These are phyloP conservation scores for Saturnia pavonia DNA, from an alignment of 2,888 invertebrate species.

Conservation along the genomic window DNA sequence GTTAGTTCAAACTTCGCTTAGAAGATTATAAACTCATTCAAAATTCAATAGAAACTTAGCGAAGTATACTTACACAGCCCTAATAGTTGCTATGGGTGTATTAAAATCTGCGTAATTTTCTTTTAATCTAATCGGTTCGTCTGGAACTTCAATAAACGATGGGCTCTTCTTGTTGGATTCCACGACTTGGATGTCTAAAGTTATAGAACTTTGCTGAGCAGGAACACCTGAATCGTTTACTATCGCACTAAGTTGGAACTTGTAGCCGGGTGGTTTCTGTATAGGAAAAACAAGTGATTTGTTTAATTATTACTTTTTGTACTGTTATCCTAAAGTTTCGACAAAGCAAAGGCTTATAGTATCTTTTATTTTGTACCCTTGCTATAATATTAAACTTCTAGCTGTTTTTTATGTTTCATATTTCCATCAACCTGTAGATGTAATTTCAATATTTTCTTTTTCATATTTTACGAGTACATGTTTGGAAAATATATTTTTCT, in stretches of 20 bases:
- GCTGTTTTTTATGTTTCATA: not conserved
- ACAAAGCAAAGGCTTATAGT: not conserved
- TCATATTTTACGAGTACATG: not conserved
- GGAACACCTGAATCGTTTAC: slow-evolving; percentile 89
- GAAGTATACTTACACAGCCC: slow-evolving; percentile 83
- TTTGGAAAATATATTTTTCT: not conserved
- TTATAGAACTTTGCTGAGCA: slow-evolving; percentile 86
- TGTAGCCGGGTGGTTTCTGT: slow-evolving; percentile 84
- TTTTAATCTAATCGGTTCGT: slow-evolving; percentile 84
- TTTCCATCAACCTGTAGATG: not conserved
- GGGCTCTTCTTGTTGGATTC: slow-evolving; percentile 94
- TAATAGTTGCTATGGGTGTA: slow-evolving; percentile 85
- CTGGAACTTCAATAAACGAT: slow-evolving; percentile 84
- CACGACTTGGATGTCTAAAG: slow-evolving; percentile 91
- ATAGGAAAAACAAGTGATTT: slow-evolving; percentile 36
- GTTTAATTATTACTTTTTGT: slow-evolving; percentile 14
- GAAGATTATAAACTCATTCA: slow-evolving; percentile 23
- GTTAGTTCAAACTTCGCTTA: slow-evolving; percentile 22
- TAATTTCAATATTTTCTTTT: not conserved
- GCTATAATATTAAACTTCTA: not conserved
- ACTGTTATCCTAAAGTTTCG: not conserved
- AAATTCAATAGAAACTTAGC: slow-evolving; percentile 21
- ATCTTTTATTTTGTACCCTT: not conserved
- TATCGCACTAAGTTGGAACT: slow-evolving; percentile 86
- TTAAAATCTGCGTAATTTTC: slow-evolving; percentile 90